phyloP scores from a whole-genome alignment of 1,140 invertebrate species.

The Venturia canescens region DNA sequence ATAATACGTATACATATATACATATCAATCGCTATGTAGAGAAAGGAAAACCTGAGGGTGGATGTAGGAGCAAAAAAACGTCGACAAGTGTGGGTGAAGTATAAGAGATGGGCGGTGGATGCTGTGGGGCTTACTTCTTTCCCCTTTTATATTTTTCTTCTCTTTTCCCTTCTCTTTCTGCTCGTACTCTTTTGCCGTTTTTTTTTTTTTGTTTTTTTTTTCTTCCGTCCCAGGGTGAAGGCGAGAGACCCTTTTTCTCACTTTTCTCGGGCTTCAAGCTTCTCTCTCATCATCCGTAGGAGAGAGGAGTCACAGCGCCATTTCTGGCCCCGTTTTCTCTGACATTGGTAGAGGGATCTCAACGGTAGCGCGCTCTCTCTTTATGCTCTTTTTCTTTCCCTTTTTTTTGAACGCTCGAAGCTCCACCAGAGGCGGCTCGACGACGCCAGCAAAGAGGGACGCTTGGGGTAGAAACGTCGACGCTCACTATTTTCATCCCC shows the following conservation, averaged over 20 bases:
- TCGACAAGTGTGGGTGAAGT: constrained; percentile 26
- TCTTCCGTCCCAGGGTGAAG: background rate
- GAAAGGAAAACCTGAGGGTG: constrained; percentile 35
- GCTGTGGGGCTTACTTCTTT: constrained; percentile 25
- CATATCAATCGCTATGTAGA: no score
- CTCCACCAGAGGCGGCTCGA: constrained; percentile 48
- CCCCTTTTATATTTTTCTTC: constrained; percentile 34
- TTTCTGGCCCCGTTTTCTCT: constrained; percentile 70
- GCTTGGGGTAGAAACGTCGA: constrained; percentile 2
- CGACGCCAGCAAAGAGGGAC: constrained; percentile 45
- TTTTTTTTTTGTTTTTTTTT: constrained; percentile 34
- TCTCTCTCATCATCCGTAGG: constrained; percentile 29
- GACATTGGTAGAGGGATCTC: constrained; percentile 59
- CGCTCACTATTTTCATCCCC: constrained; percentile 2
- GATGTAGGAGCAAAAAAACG: constrained; percentile 43
- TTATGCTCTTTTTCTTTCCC: constrained; percentile 21
- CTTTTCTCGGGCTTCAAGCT: constrained; percentile 40
- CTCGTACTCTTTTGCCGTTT: constrained; percentile 33
- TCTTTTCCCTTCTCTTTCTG: constrained; percentile 20
- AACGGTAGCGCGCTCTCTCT: constrained; percentile 46
- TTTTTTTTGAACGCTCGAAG: constrained; percentile 58
- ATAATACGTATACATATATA: background rate
- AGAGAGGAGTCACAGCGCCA: constrained; percentile 49
- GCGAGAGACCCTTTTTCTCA: constrained; percentile 46
- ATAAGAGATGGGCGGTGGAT: constrained; percentile 42